phyloP scores from a whole-genome alignment of 2,113 vertebrate species.

The Antennarius striatus region DNA sequence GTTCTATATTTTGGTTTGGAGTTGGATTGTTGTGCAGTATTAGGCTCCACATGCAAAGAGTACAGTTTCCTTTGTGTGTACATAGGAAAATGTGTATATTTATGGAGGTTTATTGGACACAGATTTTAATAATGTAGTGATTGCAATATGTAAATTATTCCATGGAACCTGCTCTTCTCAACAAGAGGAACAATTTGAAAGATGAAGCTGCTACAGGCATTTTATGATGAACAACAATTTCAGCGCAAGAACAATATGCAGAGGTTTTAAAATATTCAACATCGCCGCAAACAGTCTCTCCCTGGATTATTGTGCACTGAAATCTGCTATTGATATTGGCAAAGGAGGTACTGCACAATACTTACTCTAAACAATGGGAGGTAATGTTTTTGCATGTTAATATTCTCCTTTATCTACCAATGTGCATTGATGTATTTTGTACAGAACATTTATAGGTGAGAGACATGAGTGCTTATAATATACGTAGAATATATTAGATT shows the following conservation, averaged over 20 bases:
- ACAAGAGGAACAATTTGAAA: constrained; percentile 59
- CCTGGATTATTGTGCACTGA: constrained; percentile 62
- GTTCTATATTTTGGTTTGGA: constrained; percentile 10
- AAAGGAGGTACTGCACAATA: constrained; percentile 19
- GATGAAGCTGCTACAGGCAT: constrained; percentile 62
- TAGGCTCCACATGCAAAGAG: constrained; percentile 5
- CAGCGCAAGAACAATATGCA: constrained; percentile 70
- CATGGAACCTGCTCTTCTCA: constrained; percentile 43
- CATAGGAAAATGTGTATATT: constrained; percentile 44
- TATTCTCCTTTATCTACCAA: constrained; percentile 19
- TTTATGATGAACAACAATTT: constrained; percentile 68
- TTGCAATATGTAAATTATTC: constrained; percentile 63
- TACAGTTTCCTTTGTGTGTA: constrained; percentile 1
- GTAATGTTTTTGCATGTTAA: constrained; percentile 28
- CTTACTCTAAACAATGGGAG: constrained; percentile 16
- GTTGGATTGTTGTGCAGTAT: constrained; percentile 16
- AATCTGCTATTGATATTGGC: constrained; percentile 58
- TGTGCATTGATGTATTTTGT: constrained; percentile 3
- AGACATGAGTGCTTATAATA: neutral
- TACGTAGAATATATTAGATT: constrained; percentile 10
- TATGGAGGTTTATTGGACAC: constrained; percentile 38
- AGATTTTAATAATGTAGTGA: constrained; percentile 68
- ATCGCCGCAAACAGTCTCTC: constrained; percentile 57
- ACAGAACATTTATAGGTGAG: constrained; percentile 4
- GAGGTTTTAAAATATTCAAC: constrained; percentile 76